Percentiles rank a stretch among this genome's conserved stretches.
These are phyloP conservation scores for Scomber colias DNA, from an alignment of 2,113 vertebrate genomes.

Conservation along the genomic window DNA sequence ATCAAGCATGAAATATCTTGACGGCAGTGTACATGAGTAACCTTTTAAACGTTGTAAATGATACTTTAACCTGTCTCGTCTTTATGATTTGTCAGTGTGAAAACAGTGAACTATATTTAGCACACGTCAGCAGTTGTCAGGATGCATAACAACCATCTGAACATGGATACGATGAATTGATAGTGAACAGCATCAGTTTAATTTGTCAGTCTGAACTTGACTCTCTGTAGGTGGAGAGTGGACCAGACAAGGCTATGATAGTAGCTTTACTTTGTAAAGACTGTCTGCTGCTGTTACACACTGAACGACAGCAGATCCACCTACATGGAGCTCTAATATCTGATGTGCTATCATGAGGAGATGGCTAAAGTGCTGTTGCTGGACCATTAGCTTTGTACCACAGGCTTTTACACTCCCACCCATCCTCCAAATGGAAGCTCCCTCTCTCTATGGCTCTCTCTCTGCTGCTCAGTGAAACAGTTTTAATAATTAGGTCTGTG, in stretches of 20 bases:
- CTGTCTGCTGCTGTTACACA: not conserved
- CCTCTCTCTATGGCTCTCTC: not conserved
- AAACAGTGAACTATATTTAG: too few relatives aligned
- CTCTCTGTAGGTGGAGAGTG: not conserved
- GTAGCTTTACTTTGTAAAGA: not conserved
- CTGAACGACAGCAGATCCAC: not conserved
- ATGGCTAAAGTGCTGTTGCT: constrained; percentile 49
- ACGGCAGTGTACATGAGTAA: too few relatives aligned
- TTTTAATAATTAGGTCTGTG: not conserved
- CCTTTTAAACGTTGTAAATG: too few relatives aligned
- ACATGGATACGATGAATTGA: too few relatives aligned
- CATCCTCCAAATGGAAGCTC: not conserved
- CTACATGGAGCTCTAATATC: not conserved
- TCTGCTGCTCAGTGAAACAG: not conserved
- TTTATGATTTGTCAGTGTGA: too few relatives aligned
- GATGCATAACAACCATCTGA: too few relatives aligned
- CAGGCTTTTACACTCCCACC: constrained; percentile 34
- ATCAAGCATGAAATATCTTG: too few relatives aligned
- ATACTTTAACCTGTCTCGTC: too few relatives aligned
- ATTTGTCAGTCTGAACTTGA: not conserved
- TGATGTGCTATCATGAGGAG: constrained; percentile 42
- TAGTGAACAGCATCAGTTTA: not conserved
- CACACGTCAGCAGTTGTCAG: too few relatives aligned
- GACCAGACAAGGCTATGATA: not conserved
- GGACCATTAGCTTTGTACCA: constrained; percentile 41